Evolutionary conservation across 1,140 invertebrate species (phyloP).

Genomic region (Ptiloglossa arizonensis): DNA sequence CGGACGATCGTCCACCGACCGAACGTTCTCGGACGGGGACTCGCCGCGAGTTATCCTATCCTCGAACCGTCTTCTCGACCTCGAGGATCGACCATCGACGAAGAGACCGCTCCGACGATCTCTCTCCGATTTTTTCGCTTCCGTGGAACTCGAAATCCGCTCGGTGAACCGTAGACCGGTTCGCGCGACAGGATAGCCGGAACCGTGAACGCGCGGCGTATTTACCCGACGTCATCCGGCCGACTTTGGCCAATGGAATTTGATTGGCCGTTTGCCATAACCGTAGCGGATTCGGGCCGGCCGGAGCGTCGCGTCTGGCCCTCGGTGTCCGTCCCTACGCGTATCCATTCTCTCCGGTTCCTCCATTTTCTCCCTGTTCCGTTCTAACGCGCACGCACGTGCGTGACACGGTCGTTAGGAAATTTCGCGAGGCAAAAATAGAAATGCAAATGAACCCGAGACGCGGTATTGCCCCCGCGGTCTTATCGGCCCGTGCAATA

Average conservation of each 20-base stretch:
- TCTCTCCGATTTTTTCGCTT: too few relatives aligned
- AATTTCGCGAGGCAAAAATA: conserved; percentile 24
- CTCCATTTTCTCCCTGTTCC: conserved; percentile 59
- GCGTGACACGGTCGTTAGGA: conserved; percentile 27
- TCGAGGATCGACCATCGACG: too few relatives aligned
- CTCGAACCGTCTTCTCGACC: too few relatives aligned
- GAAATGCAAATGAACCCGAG: conserved; percentile 37
- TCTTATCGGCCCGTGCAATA: conserved; percentile 34
- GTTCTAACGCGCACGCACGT: conserved; percentile 34
- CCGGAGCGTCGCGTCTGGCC: conserved; percentile 28
- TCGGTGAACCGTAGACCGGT: too few relatives aligned
- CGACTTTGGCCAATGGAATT: conserved; percentile 65
- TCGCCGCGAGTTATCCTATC: too few relatives aligned
- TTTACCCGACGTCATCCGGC: conserved; percentile 62
- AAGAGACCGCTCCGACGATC: too few relatives aligned
- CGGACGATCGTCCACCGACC: too few relatives aligned
- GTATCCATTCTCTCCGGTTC: conserved; percentile 60
- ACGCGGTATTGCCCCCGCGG: background rate
- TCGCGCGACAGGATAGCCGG: conserved; percentile 36
- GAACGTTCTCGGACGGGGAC: too few relatives aligned
- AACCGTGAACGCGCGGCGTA: conserved; percentile 50
- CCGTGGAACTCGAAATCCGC: too few relatives aligned
- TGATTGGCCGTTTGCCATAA: conserved; percentile 74
- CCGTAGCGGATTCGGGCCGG: conserved; percentile 52
- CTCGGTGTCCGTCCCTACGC: conserved; percentile 23